Evolutionary conservation across 2,888 invertebrate genomes (phyloP), one percentile per base, ranked within the genome.

Genomic region (Sesia bembeciformis): DNA sequence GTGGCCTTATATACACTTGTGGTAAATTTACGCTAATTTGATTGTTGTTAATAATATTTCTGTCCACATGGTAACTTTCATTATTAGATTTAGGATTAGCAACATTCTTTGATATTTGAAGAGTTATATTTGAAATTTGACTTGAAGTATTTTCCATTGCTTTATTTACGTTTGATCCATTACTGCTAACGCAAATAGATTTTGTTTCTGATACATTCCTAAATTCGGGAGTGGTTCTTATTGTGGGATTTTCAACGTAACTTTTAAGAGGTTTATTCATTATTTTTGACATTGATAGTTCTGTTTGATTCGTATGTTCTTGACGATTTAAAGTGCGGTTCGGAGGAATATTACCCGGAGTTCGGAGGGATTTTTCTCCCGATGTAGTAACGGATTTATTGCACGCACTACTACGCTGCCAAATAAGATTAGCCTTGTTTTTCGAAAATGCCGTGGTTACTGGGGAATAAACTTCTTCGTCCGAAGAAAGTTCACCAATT

Each of bases 401-500:
- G 23, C 46, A 46, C n/a, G 23, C n/a, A 8, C 23, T n/a, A 46
- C 8, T 8, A 4, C 8, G 43, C 4, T 7, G 8, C 7, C 43
- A 43, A 4, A 23, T 46, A 8, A 46, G n/a, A 46, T 46, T 46
- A 23, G n/a, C 46, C 23, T 46, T 46, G 4, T 46, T 8, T 8
- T 46, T 46, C n/a, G 46, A 23, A 46, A 46, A n/a, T 23, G 23
- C 23, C 23, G 46, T 46, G 4, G 46, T 23, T 5, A 23, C 4
- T 8, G 46, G 23, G 5, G 46, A 46, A 57, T 73, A 80, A 52
- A 63, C 60, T 39, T 88, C 72, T 61, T 90, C 70, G 64, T 91
- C 75, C 61, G 81, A 79, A 65, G 80, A 77, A 55, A 86, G 61
- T 69, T 90, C 83, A 5, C 86, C 77, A 40, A 89, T 81, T 78